Base-by-base conservation (phyloP, 2,113 vertebrate species). In the Equus przewalskii region DNA sequence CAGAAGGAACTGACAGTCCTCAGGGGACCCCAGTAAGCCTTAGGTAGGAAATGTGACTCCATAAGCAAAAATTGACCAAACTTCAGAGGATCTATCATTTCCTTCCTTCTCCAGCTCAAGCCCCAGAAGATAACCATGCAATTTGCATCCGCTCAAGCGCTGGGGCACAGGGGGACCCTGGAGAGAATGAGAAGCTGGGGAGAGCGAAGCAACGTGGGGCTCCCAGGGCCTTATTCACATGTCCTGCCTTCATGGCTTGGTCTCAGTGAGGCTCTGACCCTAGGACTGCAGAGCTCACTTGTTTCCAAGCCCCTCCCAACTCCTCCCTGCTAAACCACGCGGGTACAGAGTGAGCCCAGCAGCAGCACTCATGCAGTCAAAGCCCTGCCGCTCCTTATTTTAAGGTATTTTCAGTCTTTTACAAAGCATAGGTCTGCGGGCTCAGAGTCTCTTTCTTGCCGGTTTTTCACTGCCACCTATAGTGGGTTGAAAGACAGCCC, bases 271-370 rank as follows among this genome's bases (percentile, higher is more conserved):
- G 36, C 33, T 21, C 70, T 0, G 58, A 90, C n/a, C 64, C 3
- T 6, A 9, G 54, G n/a, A 6, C 87, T 18, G 26, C 5, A 0
- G 78, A 18, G 28, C 6, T 33, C 2, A 44, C 8, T 22, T 5
- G 2, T 0, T 33, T 30, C 15, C 26, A 33, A 36, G 73, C 5
- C 5, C 30, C 33, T 19, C 46, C n/a, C 16, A 18, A 0, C 36
- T 49, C 51, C 3, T 4, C 69, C 28, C 80, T 0, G 9, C 44
- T 15, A 49, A n/a, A 3, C 24, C 14, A 5, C 7, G 0, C 22
- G 1, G 22, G 26, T 19, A 6, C 21, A 2, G 41, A 0, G 12
- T 0, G 44, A 2, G 7, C 7, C 0, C 1, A 8, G 9, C 11
- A 16, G 58, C 7, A 11, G 65, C 2, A 9, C 1, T 18, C 1